These are phyloP conservation scores for Panthera tigris DNA, from an alignment of 2,113 vertebrate genomes.

Conservation along the genomic window DNA sequence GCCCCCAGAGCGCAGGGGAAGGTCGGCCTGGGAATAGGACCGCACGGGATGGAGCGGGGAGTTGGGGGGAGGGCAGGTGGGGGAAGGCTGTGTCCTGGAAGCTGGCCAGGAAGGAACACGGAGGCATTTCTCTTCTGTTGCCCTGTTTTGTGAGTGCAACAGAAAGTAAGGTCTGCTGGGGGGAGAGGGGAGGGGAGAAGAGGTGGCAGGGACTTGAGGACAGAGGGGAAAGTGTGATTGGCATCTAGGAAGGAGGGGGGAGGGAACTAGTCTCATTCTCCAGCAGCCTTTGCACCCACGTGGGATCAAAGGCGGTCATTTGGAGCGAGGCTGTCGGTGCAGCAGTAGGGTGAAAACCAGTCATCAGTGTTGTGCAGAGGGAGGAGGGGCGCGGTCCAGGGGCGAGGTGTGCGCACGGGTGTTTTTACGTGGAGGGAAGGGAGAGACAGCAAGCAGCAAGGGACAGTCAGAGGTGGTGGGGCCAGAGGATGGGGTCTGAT, in stretches of 20 bases:
- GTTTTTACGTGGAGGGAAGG: neutral
- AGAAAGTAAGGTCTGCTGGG: neutral
- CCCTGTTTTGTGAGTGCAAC: neutral
- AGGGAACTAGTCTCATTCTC: neutral
- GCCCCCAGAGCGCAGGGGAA: neutral
- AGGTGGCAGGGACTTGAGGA: neutral
- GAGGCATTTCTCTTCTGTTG: neutral
- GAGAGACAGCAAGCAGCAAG: neutral
- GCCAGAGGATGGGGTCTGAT: neutral
- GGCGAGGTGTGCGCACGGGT: no score
- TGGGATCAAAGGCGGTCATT: neutral
- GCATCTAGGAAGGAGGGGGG: no score
- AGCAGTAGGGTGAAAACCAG: neutral
- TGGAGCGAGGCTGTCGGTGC: neutral
- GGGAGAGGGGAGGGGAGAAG: rapidly evolving
- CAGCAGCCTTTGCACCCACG: neutral
- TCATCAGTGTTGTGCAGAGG: no score
- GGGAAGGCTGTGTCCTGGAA: neutral
- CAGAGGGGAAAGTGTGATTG: neutral
- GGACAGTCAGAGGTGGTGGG: neutral
- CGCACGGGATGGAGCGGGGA: neutral
- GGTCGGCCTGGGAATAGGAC: neutral
- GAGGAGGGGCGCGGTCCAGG: neutral
- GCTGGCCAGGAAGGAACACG: neutral
- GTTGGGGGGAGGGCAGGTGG: neutral